Conservation (phyloP, 2,797 vertebrate genomes). For the Sebastes vulpes region DNA sequence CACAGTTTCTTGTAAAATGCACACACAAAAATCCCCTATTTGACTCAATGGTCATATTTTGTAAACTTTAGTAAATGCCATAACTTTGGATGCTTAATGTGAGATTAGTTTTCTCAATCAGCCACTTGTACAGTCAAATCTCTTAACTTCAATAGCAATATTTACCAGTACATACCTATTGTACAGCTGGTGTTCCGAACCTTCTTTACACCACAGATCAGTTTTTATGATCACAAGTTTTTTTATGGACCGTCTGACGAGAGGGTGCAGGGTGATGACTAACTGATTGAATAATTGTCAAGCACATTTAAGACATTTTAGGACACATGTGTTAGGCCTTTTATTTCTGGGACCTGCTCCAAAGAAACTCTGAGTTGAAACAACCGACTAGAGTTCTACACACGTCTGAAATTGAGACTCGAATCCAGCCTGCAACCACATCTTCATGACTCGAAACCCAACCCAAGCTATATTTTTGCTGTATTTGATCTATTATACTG, state of each 20-base stretch:
- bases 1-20: neutral
- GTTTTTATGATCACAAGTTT: neutral
- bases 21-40: neutral
- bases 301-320: neutral
- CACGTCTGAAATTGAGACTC: neutral
- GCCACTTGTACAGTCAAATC: neutral
- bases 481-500: neutral
- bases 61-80: neutral
- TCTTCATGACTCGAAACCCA: neutral
- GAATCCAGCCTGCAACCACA: neutral
- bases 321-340: neutral
- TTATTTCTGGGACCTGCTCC: neutral
- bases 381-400: neutral
- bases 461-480: neutral
- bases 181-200: neutral
- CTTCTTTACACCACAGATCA: neutral
- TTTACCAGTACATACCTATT: neutral
- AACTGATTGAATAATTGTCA: neutral
- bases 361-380: neutral
- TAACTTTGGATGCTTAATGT: neutral
- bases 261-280: neutral
- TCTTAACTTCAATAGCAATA: neutral
- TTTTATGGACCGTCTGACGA: neutral
- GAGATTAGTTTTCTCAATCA: neutral
- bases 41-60: neutral